Evolutionary conservation across 64 coral and sea anemone species (phyloP).

Genomic region (Stylophora pistillata): DNA sequence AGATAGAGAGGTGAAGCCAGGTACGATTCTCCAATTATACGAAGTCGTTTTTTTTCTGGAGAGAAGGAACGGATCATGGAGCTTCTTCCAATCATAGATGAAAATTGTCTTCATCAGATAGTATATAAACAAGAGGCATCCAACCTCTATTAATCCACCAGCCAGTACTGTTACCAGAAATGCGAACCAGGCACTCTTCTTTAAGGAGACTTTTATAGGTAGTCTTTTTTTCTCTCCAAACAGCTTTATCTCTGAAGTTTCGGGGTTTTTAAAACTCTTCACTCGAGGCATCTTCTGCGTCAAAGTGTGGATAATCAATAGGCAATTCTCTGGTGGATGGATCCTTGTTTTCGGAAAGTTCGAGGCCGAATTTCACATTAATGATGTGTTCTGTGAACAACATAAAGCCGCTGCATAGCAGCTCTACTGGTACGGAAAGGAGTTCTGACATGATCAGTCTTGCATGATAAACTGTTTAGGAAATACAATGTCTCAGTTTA

Average conservation of each 20-base stretch:
- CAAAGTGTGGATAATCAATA: not conserved
- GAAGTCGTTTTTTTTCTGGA: not conserved
- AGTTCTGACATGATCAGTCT: not conserved
- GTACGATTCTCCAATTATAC: not conserved
- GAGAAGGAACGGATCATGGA: not conserved
- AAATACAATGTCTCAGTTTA: not conserved
- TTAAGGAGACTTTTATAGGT: not conserved
- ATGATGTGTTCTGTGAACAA: not conserved
- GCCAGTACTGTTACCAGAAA: not conserved
- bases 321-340: not conserved
- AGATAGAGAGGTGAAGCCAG: not conserved
- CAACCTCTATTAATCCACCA: not conserved
- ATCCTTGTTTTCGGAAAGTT: not conserved
- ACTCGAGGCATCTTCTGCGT: slow-evolving; percentile 5
- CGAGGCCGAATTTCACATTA: not conserved
- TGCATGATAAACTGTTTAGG: not conserved
- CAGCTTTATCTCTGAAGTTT: not conserved
- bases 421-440: not conserved
- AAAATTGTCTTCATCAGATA: not conserved
- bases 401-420: not conserved
- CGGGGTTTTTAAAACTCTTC: slow-evolving; percentile 1
- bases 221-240: not conserved
- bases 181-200: not conserved
- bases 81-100: not conserved
- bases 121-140: not conserved